These are phyloP conservation scores for Mesoclemmys tuberculata DNA, from an alignment of 2,113 vertebrate species.

Conservation along the genomic window DNA sequence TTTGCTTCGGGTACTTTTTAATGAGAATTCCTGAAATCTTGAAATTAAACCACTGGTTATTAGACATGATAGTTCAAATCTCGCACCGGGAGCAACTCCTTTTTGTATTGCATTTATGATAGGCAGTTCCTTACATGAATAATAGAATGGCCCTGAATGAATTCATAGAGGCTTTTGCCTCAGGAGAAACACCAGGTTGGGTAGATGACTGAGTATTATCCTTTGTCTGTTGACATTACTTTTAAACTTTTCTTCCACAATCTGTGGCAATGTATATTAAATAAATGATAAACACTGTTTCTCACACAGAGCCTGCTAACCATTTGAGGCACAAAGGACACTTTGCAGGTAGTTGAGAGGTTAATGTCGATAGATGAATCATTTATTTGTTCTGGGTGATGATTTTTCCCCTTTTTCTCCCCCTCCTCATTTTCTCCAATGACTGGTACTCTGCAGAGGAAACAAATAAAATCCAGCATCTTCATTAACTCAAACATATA, in stretches of 20 bases:
- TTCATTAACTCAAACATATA: neutral
- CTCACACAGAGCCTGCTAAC: slow-evolving; percentile 55
- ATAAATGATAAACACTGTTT: slow-evolving; percentile 84
- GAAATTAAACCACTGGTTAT: slow-evolving; percentile 76
- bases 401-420: neutral
- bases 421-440: neutral
- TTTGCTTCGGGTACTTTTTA: slow-evolving; percentile 78
- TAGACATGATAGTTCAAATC: slow-evolving; percentile 73
- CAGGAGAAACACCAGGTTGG: slow-evolving; percentile 78
- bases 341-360: slow-evolving; percentile 70
- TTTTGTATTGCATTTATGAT: slow-evolving; percentile 70
- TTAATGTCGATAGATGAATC: slow-evolving; percentile 82
- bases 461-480: neutral
- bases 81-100: slow-evolving; percentile 14
- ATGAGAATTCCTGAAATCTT: slow-evolving; percentile 73
- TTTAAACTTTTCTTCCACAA: slow-evolving; percentile 80
- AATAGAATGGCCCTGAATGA: slow-evolving; percentile 75
- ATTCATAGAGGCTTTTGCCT: slow-evolving; percentile 74
- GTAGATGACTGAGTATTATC: slow-evolving; percentile 79
- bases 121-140: slow-evolving; percentile 68
- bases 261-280: slow-evolving; percentile 77
- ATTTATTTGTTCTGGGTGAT: slow-evolving; percentile 16
- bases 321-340: slow-evolving; percentile 47
- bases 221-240: slow-evolving; percentile 88
- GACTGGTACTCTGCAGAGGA: neutral